These are phyloP conservation scores for Drosophila albomicans DNA, from an alignment of 1,140 invertebrate genomes.

Conservation along the genomic window DNA sequence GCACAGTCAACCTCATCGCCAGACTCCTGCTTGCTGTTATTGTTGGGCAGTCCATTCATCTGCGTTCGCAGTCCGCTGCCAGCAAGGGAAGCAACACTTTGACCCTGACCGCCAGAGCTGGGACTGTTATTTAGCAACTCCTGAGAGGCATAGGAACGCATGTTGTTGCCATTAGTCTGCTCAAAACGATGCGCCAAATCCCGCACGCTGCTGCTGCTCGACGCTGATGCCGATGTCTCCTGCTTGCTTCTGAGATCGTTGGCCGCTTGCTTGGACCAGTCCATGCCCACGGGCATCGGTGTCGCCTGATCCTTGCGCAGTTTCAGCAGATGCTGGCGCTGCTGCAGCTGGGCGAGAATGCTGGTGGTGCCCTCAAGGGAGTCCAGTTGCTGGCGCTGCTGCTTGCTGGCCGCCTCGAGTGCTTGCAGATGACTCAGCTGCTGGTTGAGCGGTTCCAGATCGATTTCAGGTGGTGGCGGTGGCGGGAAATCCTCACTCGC, in stretches of 20 bases:
- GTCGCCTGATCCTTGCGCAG: constrained; percentile 88
- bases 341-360: constrained; percentile 90
- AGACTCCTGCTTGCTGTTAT: constrained; percentile 49
- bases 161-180: constrained; percentile 85
- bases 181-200: constrained; percentile 94
- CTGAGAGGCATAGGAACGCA: constrained; percentile 78
- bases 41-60: constrained; percentile 79
- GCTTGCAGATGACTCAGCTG: constrained; percentile 86
- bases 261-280: constrained; percentile 85
- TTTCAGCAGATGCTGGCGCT: constrained; percentile 86
- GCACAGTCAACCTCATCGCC: constrained; percentile 81
- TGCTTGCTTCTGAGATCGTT: constrained; percentile 86
- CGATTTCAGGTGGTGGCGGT: constrained; percentile 92
- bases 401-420: constrained; percentile 75
- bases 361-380: constrained; percentile 85
- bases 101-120: not conserved
- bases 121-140: constrained; percentile 61
- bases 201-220: constrained; percentile 85
- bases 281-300: constrained; percentile 51
- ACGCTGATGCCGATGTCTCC: constrained; percentile 47
- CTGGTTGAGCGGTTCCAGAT: constrained; percentile 87
- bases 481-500: constrained; percentile 95
- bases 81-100: not conserved
- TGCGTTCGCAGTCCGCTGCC: constrained; percentile 62
- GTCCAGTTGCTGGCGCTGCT: constrained; percentile 77